These are phyloP conservation scores for Acanthopagrus latus DNA, from an alignment of 2,797 vertebrate species.

Conservation along the genomic window DNA sequence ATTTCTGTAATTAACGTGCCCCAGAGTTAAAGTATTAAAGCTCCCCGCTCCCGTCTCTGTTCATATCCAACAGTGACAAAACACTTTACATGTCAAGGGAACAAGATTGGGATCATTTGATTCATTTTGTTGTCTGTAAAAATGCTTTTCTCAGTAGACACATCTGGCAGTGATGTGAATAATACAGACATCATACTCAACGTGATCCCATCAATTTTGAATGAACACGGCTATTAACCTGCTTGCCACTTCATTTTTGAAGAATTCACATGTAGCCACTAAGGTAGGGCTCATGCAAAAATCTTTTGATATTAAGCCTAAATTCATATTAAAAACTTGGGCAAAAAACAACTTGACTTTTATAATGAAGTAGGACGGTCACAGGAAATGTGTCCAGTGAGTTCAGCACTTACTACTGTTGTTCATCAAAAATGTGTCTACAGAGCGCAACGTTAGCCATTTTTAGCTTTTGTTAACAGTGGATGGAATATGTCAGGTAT, in stretches of 20 bases:
- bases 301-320: too few relatives aligned
- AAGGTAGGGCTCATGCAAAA: too few relatives aligned
- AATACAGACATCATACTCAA: conserved; percentile 27
- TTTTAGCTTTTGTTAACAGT: too few relatives aligned
- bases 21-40: conserved; percentile 54
- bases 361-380: too few relatives aligned
- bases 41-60: conserved; percentile 17
- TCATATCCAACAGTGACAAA: conserved; percentile 47
- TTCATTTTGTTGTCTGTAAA: conserved; percentile 27
- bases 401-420: too few relatives aligned
- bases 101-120: conserved; percentile 33
- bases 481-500: too few relatives aligned
- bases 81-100: conserved; percentile 40
- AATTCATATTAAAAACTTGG: too few relatives aligned
- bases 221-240: conserved; percentile 1
- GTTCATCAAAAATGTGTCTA: too few relatives aligned
- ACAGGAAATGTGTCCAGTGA: too few relatives aligned
- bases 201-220: conserved; percentile 14
- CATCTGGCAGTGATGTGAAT: conserved; percentile 9
- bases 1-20: conserved; percentile 67
- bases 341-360: too few relatives aligned
- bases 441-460: too few relatives aligned
- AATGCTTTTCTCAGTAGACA: conserved; percentile 26
- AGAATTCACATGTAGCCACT: background rate
- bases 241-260: conserved; percentile 2